Conservation (phyloP, 2,888 invertebrate species). For the Mactromeris polynyma region DNA sequence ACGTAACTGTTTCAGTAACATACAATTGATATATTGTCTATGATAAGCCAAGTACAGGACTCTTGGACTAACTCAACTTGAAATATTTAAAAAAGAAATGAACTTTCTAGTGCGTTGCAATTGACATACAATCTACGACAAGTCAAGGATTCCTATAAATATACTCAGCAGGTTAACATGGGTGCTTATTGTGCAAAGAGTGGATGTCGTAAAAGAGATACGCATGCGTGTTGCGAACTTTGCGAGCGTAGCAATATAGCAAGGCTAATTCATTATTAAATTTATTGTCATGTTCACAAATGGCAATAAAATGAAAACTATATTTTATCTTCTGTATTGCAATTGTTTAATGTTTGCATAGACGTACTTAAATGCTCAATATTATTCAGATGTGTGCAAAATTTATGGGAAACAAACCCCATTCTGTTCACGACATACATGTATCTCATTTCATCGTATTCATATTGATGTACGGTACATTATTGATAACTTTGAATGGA, state of each 20-base stretch:
- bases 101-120: too few relatives aligned
- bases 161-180: too few relatives aligned
- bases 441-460: background rate
- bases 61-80: too few relatives aligned
- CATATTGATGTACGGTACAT: background rate
- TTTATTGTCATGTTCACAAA: background rate
- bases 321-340: background rate
- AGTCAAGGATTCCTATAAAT: too few relatives aligned
- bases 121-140: too few relatives aligned
- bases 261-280: background rate
- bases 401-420: background rate
- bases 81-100: too few relatives aligned
- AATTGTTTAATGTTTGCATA: background rate
- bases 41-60: too few relatives aligned
- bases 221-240: background rate
- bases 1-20: too few relatives aligned
- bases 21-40: too few relatives aligned
- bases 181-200: too few relatives aligned
- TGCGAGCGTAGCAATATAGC: background rate
- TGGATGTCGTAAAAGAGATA: too few relatives aligned
- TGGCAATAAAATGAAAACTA: constrained; percentile 6
- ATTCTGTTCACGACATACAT: background rate
- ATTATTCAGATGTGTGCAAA: background rate
- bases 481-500: too few relatives aligned
- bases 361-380: constrained; percentile 1